phyloP scores from a whole-genome alignment of 2,797 vertebrate genomes.

The Tapirus indicus region DNA sequence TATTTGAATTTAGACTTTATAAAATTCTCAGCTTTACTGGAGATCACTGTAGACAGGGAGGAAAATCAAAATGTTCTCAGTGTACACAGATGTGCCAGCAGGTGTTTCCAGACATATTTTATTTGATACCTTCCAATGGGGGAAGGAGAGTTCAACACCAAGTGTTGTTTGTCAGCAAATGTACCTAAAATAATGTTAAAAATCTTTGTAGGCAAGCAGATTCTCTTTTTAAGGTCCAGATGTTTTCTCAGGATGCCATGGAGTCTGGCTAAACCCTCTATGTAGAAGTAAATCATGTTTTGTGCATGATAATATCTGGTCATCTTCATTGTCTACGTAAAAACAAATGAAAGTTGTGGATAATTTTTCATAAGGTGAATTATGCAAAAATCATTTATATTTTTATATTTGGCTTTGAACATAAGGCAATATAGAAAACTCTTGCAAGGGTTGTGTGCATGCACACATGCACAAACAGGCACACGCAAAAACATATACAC shows the following conservation, averaged over 20 bases:
- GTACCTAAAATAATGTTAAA: constrained; percentile 48
- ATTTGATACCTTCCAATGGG: constrained; percentile 48
- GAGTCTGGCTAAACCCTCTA: not conserved
- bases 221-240: not conserved
- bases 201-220: not conserved
- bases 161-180: constrained; percentile 47
- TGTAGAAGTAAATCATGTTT: constrained; percentile 17
- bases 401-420: constrained; percentile 53
- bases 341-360: constrained; percentile 31
- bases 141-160: constrained; percentile 60
- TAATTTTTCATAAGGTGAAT: constrained; percentile 29
- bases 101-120: constrained; percentile 63
- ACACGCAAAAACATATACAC: not conserved
- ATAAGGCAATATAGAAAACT: constrained; percentile 47
- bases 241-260: constrained; percentile 27
- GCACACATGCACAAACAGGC: accelerated
- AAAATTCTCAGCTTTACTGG: not conserved
- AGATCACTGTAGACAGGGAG: not conserved
- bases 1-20: constrained; percentile 37
- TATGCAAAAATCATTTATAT: constrained; percentile 26
- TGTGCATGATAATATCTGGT: not conserved
- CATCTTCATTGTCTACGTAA: not conserved
- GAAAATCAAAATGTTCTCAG: constrained; percentile 50
- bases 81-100: not conserved
- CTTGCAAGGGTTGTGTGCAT: not conserved